Conservation (phyloP, 2,113 vertebrate genomes). For the Macrotis lagotis region DNA sequence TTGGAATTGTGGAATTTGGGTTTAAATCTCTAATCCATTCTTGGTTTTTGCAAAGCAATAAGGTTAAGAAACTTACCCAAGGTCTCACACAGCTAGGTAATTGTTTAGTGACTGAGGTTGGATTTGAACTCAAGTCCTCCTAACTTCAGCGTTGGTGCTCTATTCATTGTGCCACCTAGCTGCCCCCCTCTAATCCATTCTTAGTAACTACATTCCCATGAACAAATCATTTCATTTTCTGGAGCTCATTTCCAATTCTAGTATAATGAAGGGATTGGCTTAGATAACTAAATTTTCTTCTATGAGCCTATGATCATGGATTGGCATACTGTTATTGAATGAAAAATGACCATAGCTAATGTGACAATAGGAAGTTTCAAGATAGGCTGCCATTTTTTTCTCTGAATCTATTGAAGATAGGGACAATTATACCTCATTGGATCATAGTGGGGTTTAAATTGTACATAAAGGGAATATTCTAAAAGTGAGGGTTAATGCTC, state of each 20-base stretch:
- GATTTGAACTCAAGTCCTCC: no score
- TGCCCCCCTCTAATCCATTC: not conserved
- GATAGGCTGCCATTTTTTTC: not conserved
- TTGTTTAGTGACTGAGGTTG: no score
- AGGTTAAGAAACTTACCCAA: no score
- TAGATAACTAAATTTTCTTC: not conserved
- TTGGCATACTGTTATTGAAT: not conserved
- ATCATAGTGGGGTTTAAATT: not conserved
- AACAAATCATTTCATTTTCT: not conserved
- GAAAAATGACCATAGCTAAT: not conserved
- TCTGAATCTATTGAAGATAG: slow-evolving; percentile 21
- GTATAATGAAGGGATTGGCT: not conserved
- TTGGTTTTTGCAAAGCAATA: no score
- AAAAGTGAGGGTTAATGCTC: not conserved
- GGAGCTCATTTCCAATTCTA: not conserved
- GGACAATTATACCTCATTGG: not conserved
- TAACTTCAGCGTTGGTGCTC: no score
- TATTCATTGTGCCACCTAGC: no score
- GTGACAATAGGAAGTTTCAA: not conserved
- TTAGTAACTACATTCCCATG: not conserved
- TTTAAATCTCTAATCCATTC: not conserved
- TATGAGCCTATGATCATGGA: not conserved
- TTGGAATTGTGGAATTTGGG: not conserved
- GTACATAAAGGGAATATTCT: not conserved
- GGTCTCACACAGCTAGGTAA: no score